Conservation (phyloP, 2,888 invertebrate genomes). For the Lithophane leautieri region DNA sequence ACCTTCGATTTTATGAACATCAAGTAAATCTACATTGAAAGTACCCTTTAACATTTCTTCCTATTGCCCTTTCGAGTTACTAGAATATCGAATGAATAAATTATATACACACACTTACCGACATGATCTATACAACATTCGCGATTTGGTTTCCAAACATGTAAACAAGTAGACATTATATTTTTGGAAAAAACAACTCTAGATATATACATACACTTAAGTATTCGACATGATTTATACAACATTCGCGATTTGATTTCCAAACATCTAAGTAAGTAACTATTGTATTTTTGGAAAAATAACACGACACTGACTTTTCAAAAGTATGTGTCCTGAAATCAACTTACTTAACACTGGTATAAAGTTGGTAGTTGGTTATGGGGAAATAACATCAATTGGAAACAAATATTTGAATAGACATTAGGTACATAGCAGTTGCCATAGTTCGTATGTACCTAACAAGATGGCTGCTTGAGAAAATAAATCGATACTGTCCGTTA, state of each 20-base stretch:
- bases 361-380: background rate
- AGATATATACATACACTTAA: no score
- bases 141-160: background rate
- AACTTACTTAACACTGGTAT: background rate
- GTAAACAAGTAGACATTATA: no score
- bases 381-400: background rate
- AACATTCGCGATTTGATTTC: background rate
- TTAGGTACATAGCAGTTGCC: background rate
- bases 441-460: background rate
- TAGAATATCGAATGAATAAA: background rate
- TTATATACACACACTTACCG: background rate
- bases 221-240: no score
- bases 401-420: background rate
- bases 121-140: background rate
- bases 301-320: background rate
- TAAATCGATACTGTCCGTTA: background rate
- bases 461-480: background rate
- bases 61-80: background rate
- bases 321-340: background rate
- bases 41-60: background rate
- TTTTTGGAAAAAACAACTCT: background rate
- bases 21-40: conserved; percentile 19
- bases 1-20: conserved; percentile 32
- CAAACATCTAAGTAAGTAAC: background rate
- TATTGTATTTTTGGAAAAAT: background rate